Conservation (phyloP, 2,888 invertebrate genomes). For the Agrotis exclamationis region DNA sequence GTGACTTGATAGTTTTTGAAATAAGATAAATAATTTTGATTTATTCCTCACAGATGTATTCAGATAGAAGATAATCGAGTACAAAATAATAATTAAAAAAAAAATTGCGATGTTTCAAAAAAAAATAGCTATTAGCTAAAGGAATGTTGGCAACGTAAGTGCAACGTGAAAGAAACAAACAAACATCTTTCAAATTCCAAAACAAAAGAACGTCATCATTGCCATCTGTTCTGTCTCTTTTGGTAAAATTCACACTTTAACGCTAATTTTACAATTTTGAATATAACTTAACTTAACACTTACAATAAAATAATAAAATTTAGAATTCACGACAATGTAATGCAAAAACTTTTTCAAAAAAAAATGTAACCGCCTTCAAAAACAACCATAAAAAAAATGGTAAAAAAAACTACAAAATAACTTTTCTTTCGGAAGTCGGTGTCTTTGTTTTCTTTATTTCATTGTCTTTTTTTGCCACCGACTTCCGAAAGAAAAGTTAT, state of each 20-base stretch:
- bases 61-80: background rate
- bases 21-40: background rate
- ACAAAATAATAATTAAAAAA: too few relatives aligned
- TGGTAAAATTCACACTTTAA: slow-evolving; percentile 13
- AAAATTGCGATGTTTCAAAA: background rate
- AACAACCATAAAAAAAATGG: too few relatives aligned
- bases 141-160: background rate
- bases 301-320: slow-evolving; percentile 2
- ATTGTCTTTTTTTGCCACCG: too few relatives aligned
- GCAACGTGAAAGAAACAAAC: background rate
- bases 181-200: background rate
- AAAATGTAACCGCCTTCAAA: too few relatives aligned
- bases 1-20: too few relatives aligned
- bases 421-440: too few relatives aligned
- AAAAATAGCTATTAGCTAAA: background rate
- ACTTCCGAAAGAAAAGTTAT: too few relatives aligned
- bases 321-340: slow-evolving; percentile 1
- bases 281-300: too few relatives aligned
- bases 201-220: background rate
- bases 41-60: too few relatives aligned
- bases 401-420: too few relatives aligned
- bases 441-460: too few relatives aligned
- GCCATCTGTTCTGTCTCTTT: background rate
- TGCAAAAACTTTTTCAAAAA: too few relatives aligned
- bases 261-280: slow-evolving; percentile 16